These are phyloP conservation scores for Vulpes lagopus DNA, from an alignment of 2,113 vertebrate genomes.

Conservation along the genomic window DNA sequence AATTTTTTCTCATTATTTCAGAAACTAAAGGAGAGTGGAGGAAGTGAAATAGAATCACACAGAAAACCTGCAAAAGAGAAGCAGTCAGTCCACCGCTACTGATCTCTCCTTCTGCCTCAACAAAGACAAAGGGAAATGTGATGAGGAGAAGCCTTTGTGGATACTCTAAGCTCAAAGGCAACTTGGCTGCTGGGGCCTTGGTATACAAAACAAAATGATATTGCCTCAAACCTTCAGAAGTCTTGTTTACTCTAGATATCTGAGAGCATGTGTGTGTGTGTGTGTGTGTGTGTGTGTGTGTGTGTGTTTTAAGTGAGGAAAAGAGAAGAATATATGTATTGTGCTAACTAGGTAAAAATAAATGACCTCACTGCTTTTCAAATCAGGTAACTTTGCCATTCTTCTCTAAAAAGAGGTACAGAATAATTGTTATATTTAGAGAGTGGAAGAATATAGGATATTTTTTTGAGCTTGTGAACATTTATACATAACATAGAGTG, in stretches of 20 bases:
- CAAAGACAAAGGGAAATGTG: slow-evolving; percentile 45
- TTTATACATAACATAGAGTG: background rate
- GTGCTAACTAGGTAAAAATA: slow-evolving; percentile 54
- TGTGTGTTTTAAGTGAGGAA: slow-evolving; percentile 51
- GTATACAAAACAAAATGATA: background rate
- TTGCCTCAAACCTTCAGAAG: slow-evolving; percentile 37
- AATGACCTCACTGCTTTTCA: background rate
- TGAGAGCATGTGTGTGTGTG: background rate
- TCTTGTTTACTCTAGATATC: background rate
- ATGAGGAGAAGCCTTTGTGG: slow-evolving; percentile 37
- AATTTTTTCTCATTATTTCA: slow-evolving; percentile 80
- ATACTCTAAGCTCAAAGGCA: background rate
- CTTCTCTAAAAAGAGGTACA: background rate
- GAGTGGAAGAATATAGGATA: background rate
- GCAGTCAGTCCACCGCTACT: background rate
- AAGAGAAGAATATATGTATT: background rate
- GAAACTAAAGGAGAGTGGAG: slow-evolving; percentile 69
- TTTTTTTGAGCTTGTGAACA: background rate
- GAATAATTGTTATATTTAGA: background rate
- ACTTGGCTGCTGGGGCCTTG: background rate
- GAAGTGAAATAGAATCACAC: background rate
- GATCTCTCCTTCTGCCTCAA: slow-evolving; percentile 54
- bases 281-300: no score
- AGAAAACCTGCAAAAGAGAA: slow-evolving; percentile 37
- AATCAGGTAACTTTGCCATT: background rate